Base-by-base conservation (phyloP, 2,797 vertebrate genomes). In the Paguma larvata region DNA sequence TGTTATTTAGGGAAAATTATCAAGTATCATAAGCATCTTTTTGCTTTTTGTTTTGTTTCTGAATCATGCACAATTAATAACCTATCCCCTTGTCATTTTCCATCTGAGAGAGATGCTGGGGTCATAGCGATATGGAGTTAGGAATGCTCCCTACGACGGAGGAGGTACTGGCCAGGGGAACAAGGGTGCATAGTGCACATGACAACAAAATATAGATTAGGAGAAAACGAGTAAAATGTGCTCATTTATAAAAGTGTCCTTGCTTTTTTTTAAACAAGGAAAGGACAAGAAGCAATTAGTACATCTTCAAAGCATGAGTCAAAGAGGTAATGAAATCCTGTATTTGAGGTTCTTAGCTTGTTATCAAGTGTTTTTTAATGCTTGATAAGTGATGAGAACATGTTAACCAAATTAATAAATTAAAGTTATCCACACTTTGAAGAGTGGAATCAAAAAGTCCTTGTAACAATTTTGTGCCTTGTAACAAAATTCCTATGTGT, bases 321-420 rank as follows among this genome's bases (percentile, higher is more conserved):
- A 87, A 63, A 21, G 51, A 79, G 44, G 12, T 68, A 15, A 80
- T 38, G 41, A 92, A 83, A 85, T 34, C 44, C 6, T 32, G 2
- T 44, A 23, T 77, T 72, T 67, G 48, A 79, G 51, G n/a, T 78
- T 65, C 34, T 91, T 79, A 80, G 34, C 41, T 90, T 72, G 27
- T 79, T 38, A 68, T 62, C 34, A 53, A 84, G 15, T 16, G 8
- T 34, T 93, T 96, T 80, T 27, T n/a, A 48, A 32, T 41, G 41
- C 48, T 75, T 41, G 41, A 41, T 75, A 91, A 85, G 10, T 72
- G 19, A 85, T 48, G 27, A 87, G 38, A 38, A 23, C 6, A 30
- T 19, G 53, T 73, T 65, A 75, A 8, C 48, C 62, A 83, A 83
- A 93, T 70, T 51, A 84, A 84, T 16, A 90, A 91, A 91, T 88